Evolutionary conservation across 2,113 vertebrate genomes (phyloP).

Genomic region (Scartelaos histophorus): DNA sequence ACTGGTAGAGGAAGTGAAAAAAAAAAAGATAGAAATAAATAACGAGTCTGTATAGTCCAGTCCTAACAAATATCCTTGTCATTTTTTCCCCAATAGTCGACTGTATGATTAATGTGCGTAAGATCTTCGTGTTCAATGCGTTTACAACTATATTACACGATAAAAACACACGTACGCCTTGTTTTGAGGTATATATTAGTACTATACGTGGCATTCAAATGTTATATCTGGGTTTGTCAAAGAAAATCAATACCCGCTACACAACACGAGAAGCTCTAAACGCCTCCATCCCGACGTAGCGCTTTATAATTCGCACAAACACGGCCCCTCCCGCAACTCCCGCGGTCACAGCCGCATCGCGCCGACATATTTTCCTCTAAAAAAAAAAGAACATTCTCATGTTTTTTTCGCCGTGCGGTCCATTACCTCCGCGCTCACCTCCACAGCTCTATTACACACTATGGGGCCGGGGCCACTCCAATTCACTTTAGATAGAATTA

Average conservation of each 20-base stretch:
- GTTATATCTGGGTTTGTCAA: neutral
- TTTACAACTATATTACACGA: neutral
- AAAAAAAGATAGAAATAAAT: no score
- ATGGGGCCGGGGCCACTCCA: conserved; percentile 38
- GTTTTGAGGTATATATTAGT: no score
- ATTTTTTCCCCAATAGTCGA: no score
- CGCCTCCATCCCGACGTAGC: neutral
- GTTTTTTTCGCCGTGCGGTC: conserved; percentile 9
- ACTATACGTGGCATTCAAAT: neutral
- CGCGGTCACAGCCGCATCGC: neutral
- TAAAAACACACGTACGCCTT: neutral
- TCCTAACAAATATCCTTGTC: no score
- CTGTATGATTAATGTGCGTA: no score
- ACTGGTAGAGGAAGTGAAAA: no score
- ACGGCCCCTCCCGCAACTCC: neutral
- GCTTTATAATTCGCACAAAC: neutral
- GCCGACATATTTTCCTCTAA: neutral
- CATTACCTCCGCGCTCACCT: conserved; percentile 37
- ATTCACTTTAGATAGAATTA: conserved; percentile 52
- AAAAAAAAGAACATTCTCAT: neutral
- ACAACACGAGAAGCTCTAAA: neutral
- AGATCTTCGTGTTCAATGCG: no score
- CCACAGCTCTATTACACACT: conserved; percentile 19
- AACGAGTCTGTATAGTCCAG: no score
- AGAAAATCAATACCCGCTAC: neutral